These are phyloP conservation scores for Smittia sp. DNA, from an alignment of 2,888 invertebrate genomes.

Conservation along the genomic window DNA sequence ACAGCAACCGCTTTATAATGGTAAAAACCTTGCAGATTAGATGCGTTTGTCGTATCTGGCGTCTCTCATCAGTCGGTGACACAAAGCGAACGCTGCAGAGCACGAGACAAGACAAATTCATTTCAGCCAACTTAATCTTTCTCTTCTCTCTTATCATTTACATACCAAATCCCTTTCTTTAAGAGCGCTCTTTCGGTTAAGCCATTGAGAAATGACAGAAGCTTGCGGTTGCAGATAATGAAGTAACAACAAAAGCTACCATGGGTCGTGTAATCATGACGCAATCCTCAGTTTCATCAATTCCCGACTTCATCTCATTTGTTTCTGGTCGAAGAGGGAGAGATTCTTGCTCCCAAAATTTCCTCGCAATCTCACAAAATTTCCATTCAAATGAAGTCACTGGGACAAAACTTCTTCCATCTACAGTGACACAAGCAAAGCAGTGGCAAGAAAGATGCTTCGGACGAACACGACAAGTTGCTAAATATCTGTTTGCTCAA, in stretches of 20 bases:
- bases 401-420: neutral
- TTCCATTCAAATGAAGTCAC: neutral
- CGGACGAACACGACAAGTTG: neutral
- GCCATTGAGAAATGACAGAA: conserved; percentile 4
- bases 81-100: neutral
- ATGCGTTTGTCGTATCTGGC: neutral
- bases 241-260: conserved; percentile 31
- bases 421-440: neutral
- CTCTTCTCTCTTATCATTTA: conserved; percentile 14
- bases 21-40: neutral
- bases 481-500: conserved; percentile 30
- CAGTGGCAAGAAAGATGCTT: neutral
- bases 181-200: conserved; percentile 11
- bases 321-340: neutral
- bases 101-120: neutral
- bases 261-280: conserved; percentile 26
- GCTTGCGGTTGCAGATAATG: conserved; percentile 19
- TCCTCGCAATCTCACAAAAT: neutral
- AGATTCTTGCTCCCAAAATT: neutral
- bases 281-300: neutral
- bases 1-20: no score
- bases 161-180: conserved; percentile 29
- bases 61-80: neutral
- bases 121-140: conserved; percentile 13
- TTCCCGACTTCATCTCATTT: neutral